A percentile compares a stretch with the other conserved stretches of the same genome.
Conservation (phyloP, 2,113 vertebrate genomes). For the Sterrhoptilus dennistouni region DNA sequence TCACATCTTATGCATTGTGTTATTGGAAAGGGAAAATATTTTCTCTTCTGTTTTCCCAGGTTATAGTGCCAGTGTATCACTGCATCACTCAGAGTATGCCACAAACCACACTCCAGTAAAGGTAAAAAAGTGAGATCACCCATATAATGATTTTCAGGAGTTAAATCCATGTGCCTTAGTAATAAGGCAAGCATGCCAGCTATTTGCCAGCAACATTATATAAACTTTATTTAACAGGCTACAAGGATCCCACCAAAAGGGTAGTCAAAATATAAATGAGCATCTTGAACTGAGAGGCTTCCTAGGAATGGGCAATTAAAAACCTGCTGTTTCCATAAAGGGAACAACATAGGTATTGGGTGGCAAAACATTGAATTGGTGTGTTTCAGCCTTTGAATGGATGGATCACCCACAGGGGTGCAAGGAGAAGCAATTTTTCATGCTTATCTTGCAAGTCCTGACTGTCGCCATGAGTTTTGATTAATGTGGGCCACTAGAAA, state of each 20-base stretch:
- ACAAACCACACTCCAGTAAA: background rate
- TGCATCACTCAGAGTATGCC: background rate
- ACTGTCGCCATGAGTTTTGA: background rate
- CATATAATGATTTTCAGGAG: background rate
- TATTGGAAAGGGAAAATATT: background rate
- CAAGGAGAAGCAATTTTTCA: background rate
- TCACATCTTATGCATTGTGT: background rate
- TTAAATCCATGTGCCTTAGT: background rate
- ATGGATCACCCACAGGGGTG: background rate
- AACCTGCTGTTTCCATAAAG: background rate
- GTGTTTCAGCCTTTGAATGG: background rate
- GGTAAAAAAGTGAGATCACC: slow-evolving; percentile 8
- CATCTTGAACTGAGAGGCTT: background rate
- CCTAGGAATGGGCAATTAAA: background rate
- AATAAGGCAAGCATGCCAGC: background rate
- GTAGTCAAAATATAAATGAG: background rate
- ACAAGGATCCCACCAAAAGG: background rate
- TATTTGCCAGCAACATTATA: background rate
- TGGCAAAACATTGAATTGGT: background rate
- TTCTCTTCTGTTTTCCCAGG: background rate
- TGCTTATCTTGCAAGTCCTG: background rate
- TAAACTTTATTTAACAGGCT: background rate
- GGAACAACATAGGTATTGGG: background rate
- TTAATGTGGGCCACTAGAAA: background rate
- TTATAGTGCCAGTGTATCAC: background rate